These are phyloP conservation scores for Decapterus maruadsi DNA, from an alignment of 2,797 vertebrate genomes.

Conservation along the genomic window DNA sequence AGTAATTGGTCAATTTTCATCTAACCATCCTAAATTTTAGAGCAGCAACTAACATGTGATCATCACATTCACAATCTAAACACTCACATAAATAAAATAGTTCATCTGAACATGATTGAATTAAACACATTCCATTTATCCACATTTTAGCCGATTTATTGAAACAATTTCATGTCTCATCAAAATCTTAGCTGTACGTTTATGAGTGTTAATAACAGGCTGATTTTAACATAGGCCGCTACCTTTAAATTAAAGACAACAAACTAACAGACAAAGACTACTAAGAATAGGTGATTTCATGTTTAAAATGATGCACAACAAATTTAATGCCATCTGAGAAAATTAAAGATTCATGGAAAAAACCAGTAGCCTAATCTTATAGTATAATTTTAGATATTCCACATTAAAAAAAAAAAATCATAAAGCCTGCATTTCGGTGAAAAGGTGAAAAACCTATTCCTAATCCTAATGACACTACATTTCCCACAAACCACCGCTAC, in stretches of 20 bases:
- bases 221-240: background rate
- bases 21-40: background rate
- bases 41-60: background rate
- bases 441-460: background rate
- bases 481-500: conserved; percentile 59
- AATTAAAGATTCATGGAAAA: background rate
- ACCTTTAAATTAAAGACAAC: background rate
- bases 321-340: background rate
- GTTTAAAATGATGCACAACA: background rate
- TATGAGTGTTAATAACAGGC: background rate
- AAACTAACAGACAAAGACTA: background rate
- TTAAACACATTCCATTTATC: background rate
- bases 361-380: too few relatives aligned
- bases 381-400: background rate
- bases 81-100: background rate
- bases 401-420: too few relatives aligned
- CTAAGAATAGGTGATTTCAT: too few relatives aligned
- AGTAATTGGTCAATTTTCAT: background rate
- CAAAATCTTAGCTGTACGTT: background rate
- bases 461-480: conserved; percentile 59
- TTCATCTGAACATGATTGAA: background rate
- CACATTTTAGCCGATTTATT: too few relatives aligned
- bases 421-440: background rate
- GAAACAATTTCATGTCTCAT: background rate
- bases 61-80: background rate